These are phyloP conservation scores for Cossypha polioptera DNA, from an alignment of 2,797 vertebrate species.

Conservation along the genomic window DNA sequence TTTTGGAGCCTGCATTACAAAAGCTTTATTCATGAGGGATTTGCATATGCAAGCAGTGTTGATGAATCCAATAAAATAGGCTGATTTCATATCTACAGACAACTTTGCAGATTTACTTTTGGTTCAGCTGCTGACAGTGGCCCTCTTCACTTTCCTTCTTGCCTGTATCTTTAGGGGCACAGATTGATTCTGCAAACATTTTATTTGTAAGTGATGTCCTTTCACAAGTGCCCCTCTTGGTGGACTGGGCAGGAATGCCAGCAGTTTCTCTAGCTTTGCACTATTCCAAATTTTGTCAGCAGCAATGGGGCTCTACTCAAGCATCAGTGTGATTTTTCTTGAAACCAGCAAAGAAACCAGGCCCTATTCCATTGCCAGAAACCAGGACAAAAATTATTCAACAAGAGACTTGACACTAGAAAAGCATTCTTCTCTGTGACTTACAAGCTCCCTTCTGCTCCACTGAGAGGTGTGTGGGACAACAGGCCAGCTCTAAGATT, in stretches of 20 bases:
- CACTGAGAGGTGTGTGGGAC: background rate
- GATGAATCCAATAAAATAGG: slow-evolving; percentile 8
- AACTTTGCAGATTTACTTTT: background rate
- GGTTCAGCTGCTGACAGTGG: background rate
- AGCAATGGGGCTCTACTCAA: background rate
- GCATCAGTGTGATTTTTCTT: background rate
- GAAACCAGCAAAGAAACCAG: background rate
- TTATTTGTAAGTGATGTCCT: background rate
- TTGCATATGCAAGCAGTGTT: slow-evolving; percentile 24
- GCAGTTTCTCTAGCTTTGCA: background rate
- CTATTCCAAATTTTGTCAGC: background rate
- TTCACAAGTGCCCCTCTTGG: background rate
- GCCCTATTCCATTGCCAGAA: background rate
- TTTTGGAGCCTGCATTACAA: slow-evolving; percentile 8
- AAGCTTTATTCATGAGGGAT: slow-evolving; percentile 38
- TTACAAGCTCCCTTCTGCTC: background rate
- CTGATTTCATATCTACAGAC: background rate
- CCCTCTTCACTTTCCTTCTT: background rate
- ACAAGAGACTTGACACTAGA: background rate
- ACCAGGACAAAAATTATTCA: background rate
- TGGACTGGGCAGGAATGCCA: background rate
- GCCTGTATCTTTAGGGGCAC: background rate
- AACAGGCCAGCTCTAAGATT: background rate
- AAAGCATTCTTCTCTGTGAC: background rate
- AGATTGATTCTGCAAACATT: background rate